phyloP scores from a whole-genome alignment of 2,797 vertebrate species.

The Rachycentron canadum region DNA sequence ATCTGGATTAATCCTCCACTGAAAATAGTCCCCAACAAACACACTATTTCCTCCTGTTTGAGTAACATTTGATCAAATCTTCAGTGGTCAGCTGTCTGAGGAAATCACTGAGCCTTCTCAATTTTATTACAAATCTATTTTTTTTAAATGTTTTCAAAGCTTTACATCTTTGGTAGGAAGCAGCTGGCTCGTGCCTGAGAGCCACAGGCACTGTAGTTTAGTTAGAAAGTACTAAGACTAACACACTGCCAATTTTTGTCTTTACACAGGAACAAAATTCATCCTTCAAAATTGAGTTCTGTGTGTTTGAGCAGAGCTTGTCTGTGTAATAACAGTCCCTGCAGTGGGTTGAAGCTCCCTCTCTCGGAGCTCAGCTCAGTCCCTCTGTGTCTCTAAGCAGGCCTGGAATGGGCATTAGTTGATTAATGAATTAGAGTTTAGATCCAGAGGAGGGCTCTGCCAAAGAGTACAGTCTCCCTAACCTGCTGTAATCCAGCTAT shows the following conservation, averaged over 20 bases:
- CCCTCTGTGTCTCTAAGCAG: slow-evolving; percentile 29
- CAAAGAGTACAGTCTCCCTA: slow-evolving; percentile 39
- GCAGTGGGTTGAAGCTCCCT: slow-evolving; percentile 1
- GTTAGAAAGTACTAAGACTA: background rate
- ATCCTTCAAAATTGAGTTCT: background rate
- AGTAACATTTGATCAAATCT: too few relatives aligned
- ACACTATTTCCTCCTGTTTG: background rate
- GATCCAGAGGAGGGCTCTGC: slow-evolving; percentile 47
- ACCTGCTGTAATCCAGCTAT: slow-evolving; percentile 76
- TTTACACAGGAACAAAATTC: background rate
- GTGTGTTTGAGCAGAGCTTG: slow-evolving; percentile 4
- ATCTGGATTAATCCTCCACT: background rate
- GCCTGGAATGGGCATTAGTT: slow-evolving; percentile 49
- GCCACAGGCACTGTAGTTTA: too few relatives aligned
- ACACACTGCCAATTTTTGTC: background rate
- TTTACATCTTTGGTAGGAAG: background rate
- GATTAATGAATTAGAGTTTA: slow-evolving; percentile 66
- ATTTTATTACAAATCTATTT: background rate
- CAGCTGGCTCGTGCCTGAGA: too few relatives aligned
- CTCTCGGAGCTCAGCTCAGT: slow-evolving; percentile 26
- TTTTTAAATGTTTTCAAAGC: background rate
- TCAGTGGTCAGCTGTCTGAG: too few relatives aligned
- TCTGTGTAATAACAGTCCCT: background rate
- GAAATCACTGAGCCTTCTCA: background rate
- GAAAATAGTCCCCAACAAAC: background rate